Evolutionary conservation across 2,113 vertebrate species (phyloP).

Genomic region (Myrmophylax atrothorax): DNA sequence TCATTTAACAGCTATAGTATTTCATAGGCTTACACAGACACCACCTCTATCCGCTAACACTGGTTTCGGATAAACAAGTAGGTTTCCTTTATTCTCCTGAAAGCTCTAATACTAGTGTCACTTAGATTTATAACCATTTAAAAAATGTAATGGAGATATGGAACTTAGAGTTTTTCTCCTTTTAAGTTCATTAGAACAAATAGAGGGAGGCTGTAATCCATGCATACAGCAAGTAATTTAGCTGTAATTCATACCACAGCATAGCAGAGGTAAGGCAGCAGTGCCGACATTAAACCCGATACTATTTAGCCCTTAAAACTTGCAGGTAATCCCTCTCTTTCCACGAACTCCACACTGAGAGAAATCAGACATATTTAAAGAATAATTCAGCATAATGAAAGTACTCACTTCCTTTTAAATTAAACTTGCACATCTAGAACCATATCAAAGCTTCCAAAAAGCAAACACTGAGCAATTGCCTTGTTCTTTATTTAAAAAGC

Average conservation of each 20-base stretch:
- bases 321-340: constrained; percentile 22
- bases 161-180: background rate
- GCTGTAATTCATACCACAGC: constrained; percentile 5
- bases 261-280: background rate
- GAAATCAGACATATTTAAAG: background rate
- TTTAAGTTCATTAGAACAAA: background rate
- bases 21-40: background rate
- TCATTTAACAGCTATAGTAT: background rate
- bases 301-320: background rate
- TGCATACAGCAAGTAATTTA: background rate
- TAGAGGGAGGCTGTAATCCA: background rate
- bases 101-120: background rate
- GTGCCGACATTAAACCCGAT: background rate
- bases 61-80: background rate
- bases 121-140: background rate
- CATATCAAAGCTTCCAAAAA: background rate
- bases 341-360: background rate
- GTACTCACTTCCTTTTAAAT: background rate
- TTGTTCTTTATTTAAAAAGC: background rate
- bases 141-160: background rate
- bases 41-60: background rate
- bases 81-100: background rate
- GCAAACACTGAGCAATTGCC: background rate
- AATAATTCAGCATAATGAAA: background rate
- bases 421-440: background rate